These are phyloP conservation scores for Zootoca vivipara DNA, from an alignment of 2,113 vertebrate species.

Conservation along the genomic window DNA sequence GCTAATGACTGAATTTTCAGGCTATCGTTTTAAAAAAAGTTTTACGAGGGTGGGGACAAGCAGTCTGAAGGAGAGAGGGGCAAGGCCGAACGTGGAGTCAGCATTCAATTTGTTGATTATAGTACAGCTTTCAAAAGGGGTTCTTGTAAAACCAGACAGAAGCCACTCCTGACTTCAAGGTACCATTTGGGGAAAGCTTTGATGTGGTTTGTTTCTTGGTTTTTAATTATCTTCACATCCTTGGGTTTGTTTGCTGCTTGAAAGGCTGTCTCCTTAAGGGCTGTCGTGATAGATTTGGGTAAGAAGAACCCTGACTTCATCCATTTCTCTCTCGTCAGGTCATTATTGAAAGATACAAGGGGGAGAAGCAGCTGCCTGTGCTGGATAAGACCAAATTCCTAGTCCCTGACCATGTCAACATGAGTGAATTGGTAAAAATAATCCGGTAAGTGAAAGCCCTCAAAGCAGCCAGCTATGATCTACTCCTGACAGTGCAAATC, in stretches of 20 bases:
- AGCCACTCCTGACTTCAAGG: neutral
- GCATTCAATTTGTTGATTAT: neutral
- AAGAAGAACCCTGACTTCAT: neutral
- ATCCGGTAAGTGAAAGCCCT: conserved; percentile 84
- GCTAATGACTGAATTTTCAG: neutral
- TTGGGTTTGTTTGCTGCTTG: neutral
- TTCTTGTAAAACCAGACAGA: neutral
- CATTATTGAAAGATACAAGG: conserved; percentile 97
- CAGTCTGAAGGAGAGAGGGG: neutral
- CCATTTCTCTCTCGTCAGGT: conserved; percentile 78
- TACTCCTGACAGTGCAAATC: neutral
- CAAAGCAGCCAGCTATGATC: neutral
- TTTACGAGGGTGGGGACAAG: neutral
- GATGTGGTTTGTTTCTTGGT: neutral
- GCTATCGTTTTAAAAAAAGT: neutral
- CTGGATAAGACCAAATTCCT: conserved; percentile 99
- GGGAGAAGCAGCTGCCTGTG: conserved; percentile 96
- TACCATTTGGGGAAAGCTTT: neutral
- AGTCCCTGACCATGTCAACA: conserved; percentile 98
- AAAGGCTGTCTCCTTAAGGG: neutral
- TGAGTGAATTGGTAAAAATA: conserved; percentile 99
- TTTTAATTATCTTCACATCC: neutral
- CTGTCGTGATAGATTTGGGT: neutral
- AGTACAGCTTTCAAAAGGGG: neutral
- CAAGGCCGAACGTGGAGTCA: neutral